Evolutionary conservation across 1,140 invertebrate species (phyloP).

Genomic region (Neelides sp.): DNA sequence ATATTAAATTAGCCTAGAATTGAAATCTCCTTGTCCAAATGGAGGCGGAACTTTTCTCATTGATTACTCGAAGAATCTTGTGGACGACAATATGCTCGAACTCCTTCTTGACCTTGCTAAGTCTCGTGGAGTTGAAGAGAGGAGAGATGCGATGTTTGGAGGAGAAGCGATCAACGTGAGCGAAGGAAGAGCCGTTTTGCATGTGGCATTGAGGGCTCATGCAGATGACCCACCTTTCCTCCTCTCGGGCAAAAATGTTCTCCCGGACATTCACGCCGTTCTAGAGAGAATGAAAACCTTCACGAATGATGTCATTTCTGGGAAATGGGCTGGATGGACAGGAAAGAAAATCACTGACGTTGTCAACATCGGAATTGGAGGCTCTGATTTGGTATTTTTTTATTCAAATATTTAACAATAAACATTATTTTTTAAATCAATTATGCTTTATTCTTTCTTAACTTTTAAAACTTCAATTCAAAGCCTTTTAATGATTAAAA

Average conservation of each 20-base stretch:
- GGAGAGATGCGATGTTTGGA: slow-evolving; percentile 82
- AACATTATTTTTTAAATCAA: no score
- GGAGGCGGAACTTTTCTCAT: slow-evolving; percentile 47
- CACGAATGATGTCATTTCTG: slow-evolving; percentile 54
- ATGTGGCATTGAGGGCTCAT: slow-evolving; percentile 83
- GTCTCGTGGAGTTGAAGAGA: slow-evolving; percentile 65
- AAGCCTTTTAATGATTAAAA: not conserved
- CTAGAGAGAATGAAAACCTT: slow-evolving; percentile 92
- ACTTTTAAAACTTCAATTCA: slow-evolving; percentile 2
- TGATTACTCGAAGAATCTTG: slow-evolving; percentile 94
- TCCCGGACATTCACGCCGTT: slow-evolving; percentile 82
- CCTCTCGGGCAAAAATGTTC: slow-evolving; percentile 84
- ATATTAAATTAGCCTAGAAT: slow-evolving; percentile 16
- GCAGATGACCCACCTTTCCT: slow-evolving; percentile 58
- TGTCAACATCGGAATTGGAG: slow-evolving; percentile 98
- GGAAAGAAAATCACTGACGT: slow-evolving; percentile 94
- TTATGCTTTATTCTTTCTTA: no score
- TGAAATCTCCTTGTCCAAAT: slow-evolving; percentile 21
- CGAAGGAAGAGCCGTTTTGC: slow-evolving; percentile 87
- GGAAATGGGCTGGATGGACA: slow-evolving; percentile 75
- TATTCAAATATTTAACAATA: slow-evolving; percentile 1
- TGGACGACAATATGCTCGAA: slow-evolving; percentile 61
- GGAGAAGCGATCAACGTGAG: slow-evolving; percentile 97
- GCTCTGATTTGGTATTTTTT: slow-evolving; percentile 71
- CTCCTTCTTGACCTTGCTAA: slow-evolving; percentile 68